Percentiles rank a stretch among this genome's conserved stretches.
Conservation (phyloP, 2,888 invertebrate species). For the Kuschelorhynchus macadamiae region DNA sequence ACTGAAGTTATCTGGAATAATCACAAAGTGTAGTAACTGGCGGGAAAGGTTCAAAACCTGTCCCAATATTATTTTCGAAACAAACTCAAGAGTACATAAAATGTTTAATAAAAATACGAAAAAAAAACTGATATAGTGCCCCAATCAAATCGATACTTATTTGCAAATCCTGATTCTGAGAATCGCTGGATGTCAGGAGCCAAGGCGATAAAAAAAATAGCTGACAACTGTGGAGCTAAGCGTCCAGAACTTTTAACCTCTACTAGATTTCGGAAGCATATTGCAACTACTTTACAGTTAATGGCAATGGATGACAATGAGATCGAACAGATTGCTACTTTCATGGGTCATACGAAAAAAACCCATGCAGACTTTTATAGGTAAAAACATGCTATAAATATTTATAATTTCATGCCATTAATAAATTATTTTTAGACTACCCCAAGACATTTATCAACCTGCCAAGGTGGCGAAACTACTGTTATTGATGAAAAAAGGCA, state of each 20-base stretch:
- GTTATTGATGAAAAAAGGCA: too few relatives aligned
- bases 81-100: constrained; percentile 44
- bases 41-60: constrained; percentile 48
- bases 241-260: constrained; percentile 5
- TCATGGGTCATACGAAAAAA: too few relatives aligned
- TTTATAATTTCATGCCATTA: too few relatives aligned
- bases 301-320: constrained; percentile 5
- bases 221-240: not conserved
- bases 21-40: constrained; percentile 42
- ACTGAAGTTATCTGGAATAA: constrained; percentile 38
- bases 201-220: constrained; percentile 43
- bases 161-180: constrained; percentile 50
- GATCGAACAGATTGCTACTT: too few relatives aligned
- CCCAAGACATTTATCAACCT: too few relatives aligned
- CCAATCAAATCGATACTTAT: constrained; percentile 49
- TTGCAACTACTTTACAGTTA: constrained; percentile 4
- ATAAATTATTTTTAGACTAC: too few relatives aligned
- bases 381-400: too few relatives aligned
- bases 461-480: too few relatives aligned
- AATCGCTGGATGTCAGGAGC: constrained; percentile 52
- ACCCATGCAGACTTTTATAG: too few relatives aligned
- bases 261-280: constrained; percentile 1
- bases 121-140: constrained; percentile 46
- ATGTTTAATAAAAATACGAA: constrained; percentile 26
- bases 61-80: constrained; percentile 49